A percentile compares a stretch with the other conserved stretches of the same genome.
These are phyloP conservation scores for Arctocebus calabarensis DNA, from an alignment of 2,797 vertebrate genomes.

Conservation along the genomic window DNA sequence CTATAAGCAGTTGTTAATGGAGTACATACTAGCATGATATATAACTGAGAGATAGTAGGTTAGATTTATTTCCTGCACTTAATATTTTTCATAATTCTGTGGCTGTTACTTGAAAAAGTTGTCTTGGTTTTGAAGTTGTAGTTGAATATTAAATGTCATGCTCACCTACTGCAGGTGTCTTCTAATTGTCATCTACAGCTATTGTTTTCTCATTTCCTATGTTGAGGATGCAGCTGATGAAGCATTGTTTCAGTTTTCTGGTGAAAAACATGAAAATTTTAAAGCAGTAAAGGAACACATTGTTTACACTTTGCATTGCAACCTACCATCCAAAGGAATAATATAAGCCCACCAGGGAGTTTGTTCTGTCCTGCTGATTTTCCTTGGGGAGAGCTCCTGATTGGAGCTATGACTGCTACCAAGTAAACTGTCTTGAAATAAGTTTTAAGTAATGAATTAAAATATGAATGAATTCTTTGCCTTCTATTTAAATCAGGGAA, in stretches of 20 bases:
- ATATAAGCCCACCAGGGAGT: not conserved
- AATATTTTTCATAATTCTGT: slow-evolving; percentile 11
- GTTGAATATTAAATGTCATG: not conserved
- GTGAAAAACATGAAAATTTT: slow-evolving; percentile 53
- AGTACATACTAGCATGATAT: not conserved
- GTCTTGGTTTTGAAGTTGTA: not conserved
- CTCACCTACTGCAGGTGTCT: not conserved
- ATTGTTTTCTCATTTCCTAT: not conserved
- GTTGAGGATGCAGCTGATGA: not conserved
- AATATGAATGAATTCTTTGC: not conserved
- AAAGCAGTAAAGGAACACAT: not conserved
- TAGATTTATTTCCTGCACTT: not conserved
- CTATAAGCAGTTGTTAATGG: not conserved
- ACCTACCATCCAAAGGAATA: not conserved
- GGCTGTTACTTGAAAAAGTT: not conserved
- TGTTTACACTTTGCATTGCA: not conserved
- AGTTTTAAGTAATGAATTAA: slow-evolving; percentile 41
- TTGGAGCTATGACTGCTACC: not conserved
- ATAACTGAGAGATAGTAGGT: slow-evolving; percentile 3
- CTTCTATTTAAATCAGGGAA: not conserved
- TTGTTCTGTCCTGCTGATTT: not conserved
- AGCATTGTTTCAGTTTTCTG: slow-evolving; percentile 1
- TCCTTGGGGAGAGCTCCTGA: not conserved
- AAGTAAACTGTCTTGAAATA: slow-evolving; percentile 40
- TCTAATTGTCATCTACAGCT: not conserved